These are phyloP conservation scores for Hormaphis cornu DNA, from an alignment of 1,140 invertebrate species.

Conservation along the genomic window DNA sequence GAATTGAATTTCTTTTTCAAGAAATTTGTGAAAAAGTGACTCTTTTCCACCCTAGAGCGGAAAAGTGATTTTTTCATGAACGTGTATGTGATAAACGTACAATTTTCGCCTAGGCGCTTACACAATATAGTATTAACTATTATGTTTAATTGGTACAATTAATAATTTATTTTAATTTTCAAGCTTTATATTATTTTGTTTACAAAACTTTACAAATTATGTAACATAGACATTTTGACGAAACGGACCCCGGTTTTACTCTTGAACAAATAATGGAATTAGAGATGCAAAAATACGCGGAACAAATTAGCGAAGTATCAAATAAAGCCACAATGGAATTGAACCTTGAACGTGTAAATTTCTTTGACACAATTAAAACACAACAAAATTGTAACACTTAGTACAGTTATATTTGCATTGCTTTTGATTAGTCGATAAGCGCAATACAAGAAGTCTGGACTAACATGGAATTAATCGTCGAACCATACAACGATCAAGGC, in stretches of 20 bases:
- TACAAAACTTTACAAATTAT: too few species aligned
- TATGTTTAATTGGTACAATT: too few species aligned
- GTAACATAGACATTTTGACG: not conserved
- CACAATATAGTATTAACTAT: too few species aligned
- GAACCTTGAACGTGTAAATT: slow-evolving; percentile 9
- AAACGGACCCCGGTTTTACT: not conserved
- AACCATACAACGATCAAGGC: not conserved
- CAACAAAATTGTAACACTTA: too few species aligned
- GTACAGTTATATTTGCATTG: not conserved
- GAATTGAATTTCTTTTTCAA: too few species aligned
- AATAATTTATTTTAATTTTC: too few species aligned
- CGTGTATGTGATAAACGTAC: too few species aligned
- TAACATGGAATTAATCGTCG: not conserved
- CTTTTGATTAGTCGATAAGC: not conserved
- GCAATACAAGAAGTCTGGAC: not conserved
- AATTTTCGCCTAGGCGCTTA: too few species aligned
- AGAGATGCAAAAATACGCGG: not conserved
- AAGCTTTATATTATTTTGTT: too few species aligned
- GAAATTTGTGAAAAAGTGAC: too few species aligned
- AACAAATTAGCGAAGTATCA: slow-evolving; percentile 23
- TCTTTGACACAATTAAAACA: not conserved
- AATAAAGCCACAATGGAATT: slow-evolving; percentile 10
- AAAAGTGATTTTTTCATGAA: too few species aligned
- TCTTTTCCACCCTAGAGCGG: too few species aligned
- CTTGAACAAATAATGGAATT: slow-evolving; percentile 13